These are phyloP conservation scores for Cliona cf. orientalis DNA, from an alignment of 37 sponge, comb jelly and placozoan genomes.

Conservation along the genomic window DNA sequence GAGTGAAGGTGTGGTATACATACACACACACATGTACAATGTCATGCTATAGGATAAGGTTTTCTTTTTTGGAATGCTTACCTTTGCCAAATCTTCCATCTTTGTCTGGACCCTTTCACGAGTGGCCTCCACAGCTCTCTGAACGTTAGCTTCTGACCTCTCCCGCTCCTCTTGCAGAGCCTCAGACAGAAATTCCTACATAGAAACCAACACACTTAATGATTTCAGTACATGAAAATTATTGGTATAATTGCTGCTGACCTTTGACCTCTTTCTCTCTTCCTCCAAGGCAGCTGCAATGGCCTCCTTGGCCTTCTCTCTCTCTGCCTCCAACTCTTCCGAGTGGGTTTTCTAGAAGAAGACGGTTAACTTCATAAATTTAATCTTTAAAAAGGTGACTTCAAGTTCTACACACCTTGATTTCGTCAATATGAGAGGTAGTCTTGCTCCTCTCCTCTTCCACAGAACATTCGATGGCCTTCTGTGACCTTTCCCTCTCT, in stretches of 20 bases:
- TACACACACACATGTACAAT: too few relatives aligned
- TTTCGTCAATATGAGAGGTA: constrained; percentile 18
- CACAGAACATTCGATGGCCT: constrained; percentile 25
- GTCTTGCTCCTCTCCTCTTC: constrained; percentile 51
- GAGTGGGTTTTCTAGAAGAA: constrained; percentile 34
- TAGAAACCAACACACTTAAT: background rate
- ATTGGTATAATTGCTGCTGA: constrained; percentile 6
- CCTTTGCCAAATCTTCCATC: constrained; percentile 73
- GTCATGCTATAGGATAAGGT: too few relatives aligned
- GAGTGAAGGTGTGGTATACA: too few relatives aligned
- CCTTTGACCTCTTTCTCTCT: constrained; percentile 69
- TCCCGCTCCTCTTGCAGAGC: constrained; percentile 73
- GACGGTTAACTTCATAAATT: background rate
- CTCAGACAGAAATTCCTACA: constrained; percentile 54
- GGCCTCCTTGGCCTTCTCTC: constrained; percentile 41
- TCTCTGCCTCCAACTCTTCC: constrained; percentile 56
- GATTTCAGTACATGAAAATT: constrained; percentile 2
- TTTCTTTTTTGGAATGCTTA: too few relatives aligned
- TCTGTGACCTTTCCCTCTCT: constrained; percentile 23
- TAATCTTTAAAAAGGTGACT: background rate
- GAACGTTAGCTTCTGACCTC: constrained; percentile 54
- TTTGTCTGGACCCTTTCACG: constrained; percentile 43
- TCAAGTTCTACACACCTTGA: constrained; percentile 18
- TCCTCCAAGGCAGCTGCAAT: constrained; percentile 43
- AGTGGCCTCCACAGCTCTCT: constrained; percentile 66